Conservation (phyloP, 1,140 invertebrate species). For the Bombus pyrosoma region DNA sequence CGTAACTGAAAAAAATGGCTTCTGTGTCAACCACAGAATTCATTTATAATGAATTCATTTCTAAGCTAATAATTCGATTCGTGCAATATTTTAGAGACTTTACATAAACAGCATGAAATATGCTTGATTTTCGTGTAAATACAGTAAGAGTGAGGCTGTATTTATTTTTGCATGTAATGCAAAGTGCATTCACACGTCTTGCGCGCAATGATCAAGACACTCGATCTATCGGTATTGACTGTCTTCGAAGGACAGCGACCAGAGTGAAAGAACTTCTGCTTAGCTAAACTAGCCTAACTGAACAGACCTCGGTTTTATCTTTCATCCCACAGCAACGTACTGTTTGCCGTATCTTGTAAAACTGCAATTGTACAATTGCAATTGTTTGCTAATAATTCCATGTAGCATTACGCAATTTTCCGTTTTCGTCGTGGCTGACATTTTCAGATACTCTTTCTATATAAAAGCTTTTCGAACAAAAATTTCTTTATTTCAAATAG, state of each 20-base stretch:
- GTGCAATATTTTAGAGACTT: background rate
- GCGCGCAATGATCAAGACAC: constrained; percentile 21
- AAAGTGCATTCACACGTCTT: constrained; percentile 27
- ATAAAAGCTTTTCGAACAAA: background rate
- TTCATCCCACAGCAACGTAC: background rate
- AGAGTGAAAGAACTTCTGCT: constrained; percentile 53
- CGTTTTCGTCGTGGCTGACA: background rate
- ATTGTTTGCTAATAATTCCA: background rate
- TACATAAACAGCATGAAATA: background rate
- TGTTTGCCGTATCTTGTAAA: background rate
- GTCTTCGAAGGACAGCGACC: constrained; percentile 20
- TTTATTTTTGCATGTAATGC: background rate
- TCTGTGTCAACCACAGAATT: background rate
- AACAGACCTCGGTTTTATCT: constrained; percentile 33
- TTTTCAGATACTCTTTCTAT: background rate
- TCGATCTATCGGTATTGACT: constrained; percentile 26
- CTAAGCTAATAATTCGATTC: constrained; percentile 18
- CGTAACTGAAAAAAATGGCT: constrained; percentile 31
- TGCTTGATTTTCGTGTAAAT: background rate
- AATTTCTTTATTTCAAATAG: no score
- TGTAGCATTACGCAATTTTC: background rate
- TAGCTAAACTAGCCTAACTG: constrained; percentile 8
- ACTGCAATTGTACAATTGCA: background rate
- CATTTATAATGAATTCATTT: background rate
- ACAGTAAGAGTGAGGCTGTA: background rate